Evolutionary conservation across 2,888 invertebrate genomes (phyloP), one percentile per base, ranked within the genome.

Genomic region (Lepidochrysops patricia): DNA sequence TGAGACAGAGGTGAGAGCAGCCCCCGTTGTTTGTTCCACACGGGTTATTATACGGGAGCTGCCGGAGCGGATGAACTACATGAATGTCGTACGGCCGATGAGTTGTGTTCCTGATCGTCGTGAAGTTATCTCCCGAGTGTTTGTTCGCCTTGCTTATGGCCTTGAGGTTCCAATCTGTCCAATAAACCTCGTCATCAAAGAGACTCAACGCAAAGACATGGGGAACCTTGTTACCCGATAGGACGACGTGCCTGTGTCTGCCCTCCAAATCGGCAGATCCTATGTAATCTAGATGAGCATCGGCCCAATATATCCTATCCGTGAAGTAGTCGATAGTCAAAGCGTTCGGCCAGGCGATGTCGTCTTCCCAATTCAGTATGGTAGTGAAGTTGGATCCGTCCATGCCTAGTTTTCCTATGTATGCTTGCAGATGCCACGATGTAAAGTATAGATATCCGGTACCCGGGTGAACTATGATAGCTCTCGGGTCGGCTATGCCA

Each of bases 121-220:
- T 91, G 59, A 95, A 85, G 68, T 95, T 92, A 66, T 91, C 91
- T 26, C 96, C 96, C 0, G 95, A 95, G 79, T 96, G 98, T 80
- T 99, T 99, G 73, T 98, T 94, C 0, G 98, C 98, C 69, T 94
- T 92, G 67, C 95, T 93, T 59, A 99, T 95, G 0, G 96, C 96
- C 78, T 98, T 98, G 57, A 97, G 84, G 79, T 99, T 99, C 99
- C 99, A 99, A 78, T 99, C 99, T 0, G 98, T 97, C 98, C 98
- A 99, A 84, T 95, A 99, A 19, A 96, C 91, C 70, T 91, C 94
- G 72, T 98, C 98, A 73, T 98, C 99, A 77, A 99, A 98, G 0
- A 98, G 91, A 7, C 96, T 94, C 50, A 99, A 88, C 0, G 98
- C 98, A 72, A 98, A 99, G 0, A 98, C 97, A 78, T 99, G 99